Conservation (phyloP, 2,797 vertebrate genomes). For the Sternotherus odoratus region DNA sequence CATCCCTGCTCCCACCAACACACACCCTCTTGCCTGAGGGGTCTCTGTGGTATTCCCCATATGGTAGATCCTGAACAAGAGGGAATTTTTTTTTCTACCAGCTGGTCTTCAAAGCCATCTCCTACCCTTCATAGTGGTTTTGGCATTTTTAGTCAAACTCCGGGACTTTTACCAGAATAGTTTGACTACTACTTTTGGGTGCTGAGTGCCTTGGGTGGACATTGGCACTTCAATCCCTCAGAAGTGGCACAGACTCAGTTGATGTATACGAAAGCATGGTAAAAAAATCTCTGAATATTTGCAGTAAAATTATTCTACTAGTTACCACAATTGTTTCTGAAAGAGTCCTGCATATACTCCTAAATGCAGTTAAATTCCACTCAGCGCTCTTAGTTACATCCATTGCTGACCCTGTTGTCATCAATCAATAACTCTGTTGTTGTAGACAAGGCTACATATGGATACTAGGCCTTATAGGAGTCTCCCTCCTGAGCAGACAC, state of each 20-base stretch:
- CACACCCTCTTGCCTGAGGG: background rate
- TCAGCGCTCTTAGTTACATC: background rate
- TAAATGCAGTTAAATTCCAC: background rate
- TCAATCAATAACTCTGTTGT: background rate
- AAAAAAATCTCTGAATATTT: background rate
- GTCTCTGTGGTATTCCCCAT: background rate
- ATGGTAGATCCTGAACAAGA: background rate
- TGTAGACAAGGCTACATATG: background rate
- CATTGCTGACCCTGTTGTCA: background rate
- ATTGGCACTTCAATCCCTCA: background rate
- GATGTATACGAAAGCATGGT: background rate
- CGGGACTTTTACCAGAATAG: background rate
- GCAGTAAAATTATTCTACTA: background rate
- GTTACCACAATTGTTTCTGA: background rate
- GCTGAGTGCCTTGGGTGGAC: background rate
- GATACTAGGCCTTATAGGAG: accelerated
- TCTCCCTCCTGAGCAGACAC: accelerated
- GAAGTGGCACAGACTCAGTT: background rate
- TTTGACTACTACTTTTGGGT: background rate
- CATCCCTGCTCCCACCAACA: background rate
- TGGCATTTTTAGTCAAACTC: background rate
- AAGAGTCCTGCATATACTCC: background rate
- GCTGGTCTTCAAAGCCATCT: background rate
- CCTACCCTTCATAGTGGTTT: background rate
- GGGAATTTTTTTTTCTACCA: background rate